Evolutionary conservation across 2,113 vertebrate species (phyloP), one percentile per base, ranked within the genome.

Genomic region (Mormyrus lacerda): DNA sequence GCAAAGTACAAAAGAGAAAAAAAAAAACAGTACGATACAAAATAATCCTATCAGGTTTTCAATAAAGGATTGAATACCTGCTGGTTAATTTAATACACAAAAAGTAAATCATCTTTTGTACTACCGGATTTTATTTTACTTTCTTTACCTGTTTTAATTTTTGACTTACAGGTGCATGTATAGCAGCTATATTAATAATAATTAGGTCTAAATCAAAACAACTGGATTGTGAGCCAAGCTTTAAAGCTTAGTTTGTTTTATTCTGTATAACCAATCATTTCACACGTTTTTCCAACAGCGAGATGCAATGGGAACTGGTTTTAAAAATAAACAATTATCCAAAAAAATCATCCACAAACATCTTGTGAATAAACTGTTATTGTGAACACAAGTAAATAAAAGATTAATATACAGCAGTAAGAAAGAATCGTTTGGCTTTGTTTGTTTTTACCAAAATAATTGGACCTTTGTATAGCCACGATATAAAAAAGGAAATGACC

Each of bases 371-470:
- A n/a, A 3, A 48, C 2, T 48, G n/a, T 27, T 65, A 65, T 19
- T 27, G 31, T 76, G 27, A 76, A 39, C 1, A 19, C 3, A 7
- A 76, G 69, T 39, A 76, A 76, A 76, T 39, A 17, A 31, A 39
- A 76, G 15, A 42, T 7, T 79, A 79, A 79, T 42, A 79, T 19
- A n/a, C n/a, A 17, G 35, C 4, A 17, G 31, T 19, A 79, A 79
- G 35, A 79, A 35, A 73, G 31, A 19, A 55, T 55, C 19, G 0
- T 10, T 69, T 69, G 61, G 61, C 85, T 45, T 65, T 61, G 31
- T 87, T 87, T 44, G 87, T 87, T 65, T 87, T 35, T 45, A n/a
- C 87, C 39, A 65, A n/a, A 61, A 58, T 61, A 44, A 65, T 55
- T 55, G 42, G 24, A 31, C 50, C 50, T 87, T 65, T 61, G 85